A percentile compares a stretch with the other conserved stretches of the same genome.
phyloP scores from a whole-genome alignment of 2,797 vertebrate species.

The Meda fulgida region DNA sequence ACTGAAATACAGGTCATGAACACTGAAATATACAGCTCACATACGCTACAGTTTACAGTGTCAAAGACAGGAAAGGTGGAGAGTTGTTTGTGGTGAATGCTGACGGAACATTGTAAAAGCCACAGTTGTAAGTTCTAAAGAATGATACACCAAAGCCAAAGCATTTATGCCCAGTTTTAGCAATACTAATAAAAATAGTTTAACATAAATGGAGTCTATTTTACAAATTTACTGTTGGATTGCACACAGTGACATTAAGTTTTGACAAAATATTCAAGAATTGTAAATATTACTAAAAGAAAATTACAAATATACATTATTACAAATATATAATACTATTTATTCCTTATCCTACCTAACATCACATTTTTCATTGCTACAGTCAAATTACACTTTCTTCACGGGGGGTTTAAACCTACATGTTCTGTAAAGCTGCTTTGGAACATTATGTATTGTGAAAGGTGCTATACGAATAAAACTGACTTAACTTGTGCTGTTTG shows the following conservation, averaged over 20 bases:
- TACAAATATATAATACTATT: neutral
- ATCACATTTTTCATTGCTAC: neutral
- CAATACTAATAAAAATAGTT: neutral
- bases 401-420: neutral
- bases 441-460: neutral
- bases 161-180: neutral
- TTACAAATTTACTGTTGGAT: neutral
- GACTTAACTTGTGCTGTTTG: neutral
- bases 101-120: neutral
- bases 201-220: neutral
- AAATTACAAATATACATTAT: neutral
- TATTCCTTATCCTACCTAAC: neutral
- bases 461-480: neutral
- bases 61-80: conserved; percentile 68
- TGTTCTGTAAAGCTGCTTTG: neutral
- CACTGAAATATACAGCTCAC: conserved; percentile 70
- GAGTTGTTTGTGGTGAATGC: neutral
- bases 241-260: neutral
- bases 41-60: conserved; percentile 71
- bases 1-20: conserved; percentile 74
- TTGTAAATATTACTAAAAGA: neutral
- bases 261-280: neutral
- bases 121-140: neutral
- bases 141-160: neutral
- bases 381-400: neutral